Evolutionary conservation across 2,113 vertebrate genomes (phyloP), one percentile per base, ranked within the genome.

Genomic region (Seriola quinqueradiata): DNA sequence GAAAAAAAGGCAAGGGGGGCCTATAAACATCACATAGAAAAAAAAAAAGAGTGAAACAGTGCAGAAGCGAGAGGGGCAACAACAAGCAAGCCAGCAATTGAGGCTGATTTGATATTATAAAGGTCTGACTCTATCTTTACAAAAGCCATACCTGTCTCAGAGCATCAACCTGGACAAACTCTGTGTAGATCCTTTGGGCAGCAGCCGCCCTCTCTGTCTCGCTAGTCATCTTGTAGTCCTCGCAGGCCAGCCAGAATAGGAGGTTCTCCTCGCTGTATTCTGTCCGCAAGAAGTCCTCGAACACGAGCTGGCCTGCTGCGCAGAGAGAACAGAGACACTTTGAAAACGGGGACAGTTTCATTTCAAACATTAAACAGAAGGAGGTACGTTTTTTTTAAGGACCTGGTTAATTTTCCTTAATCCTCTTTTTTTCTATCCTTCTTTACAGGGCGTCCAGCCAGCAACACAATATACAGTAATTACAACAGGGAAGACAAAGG

Each of bases 181-280:
- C 95, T 19, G 93, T 89, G 6, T 94, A 97, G 90, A 97, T 96
- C 70, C 48, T 82, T 90, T 95, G 95, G 70, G 96, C 96, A 83
- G 95, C 94, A 10, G 28, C 72, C 8, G 54, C 58, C 82, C 95
- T 93, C 80, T 97, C 93, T 8, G 81, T 84, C 48, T 89, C 54
- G 21, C 89, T 93, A 10, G 79, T 94, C 84, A 94, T 96, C 95
- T 96, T 97, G 94, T 96, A 97, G 54, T 96, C 94, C 82, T 97
- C 95, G 0, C 96, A 97, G 68, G 96, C 96, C 73, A 93, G 83
- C 96, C 96, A 97, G 83, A 97, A 97, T 73, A 96, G 93, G 0
- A 98, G 96, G 90, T 97, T 97, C 89, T 97, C 96, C 19, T 97
- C 97, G 4, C 96, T 98, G 95, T 97, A 97, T 71, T 97, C 95